Evolutionary conservation across 2,888 invertebrate species (phyloP), one percentile per base, ranked within the genome.

Genomic region (Morinoia aosen): DNA sequence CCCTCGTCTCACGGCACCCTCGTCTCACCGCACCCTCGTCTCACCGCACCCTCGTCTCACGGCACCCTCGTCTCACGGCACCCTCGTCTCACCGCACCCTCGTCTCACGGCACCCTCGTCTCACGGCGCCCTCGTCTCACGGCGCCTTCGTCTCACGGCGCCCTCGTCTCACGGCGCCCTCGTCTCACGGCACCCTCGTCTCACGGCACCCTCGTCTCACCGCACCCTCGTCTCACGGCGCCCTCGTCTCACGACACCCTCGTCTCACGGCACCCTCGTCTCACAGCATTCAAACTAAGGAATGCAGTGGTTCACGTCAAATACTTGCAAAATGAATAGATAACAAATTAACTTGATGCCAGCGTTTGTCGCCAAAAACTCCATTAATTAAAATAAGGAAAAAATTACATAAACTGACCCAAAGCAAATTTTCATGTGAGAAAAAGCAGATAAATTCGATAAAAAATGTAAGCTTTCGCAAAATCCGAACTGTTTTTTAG

Each of bases 91-190:
- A 76, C 25, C 14, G 25, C 25, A 2, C 8, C 76, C 76, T 76
- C 76, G 76, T 76, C 76, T 76, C 76, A 76, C n/a, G n/a, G n/a
- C n/a, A n/a, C 33, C 61, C 61, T 61, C 76, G 76, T 76, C 90
- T 90, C 90, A 90, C 40, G 90, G 33, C 40, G 40, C 14, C 90
- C 76, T 76, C 76, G 76, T 76, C 76, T 76, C 76, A 76, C 25
- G 76, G 25, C 25, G 25, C 25, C 76, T 33, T 76, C 76, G 76
- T 76, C 76, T 76, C 25, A 76, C 25, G 76, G 25, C 25, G 25
- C 8, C 76, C 76, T 76, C 76, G 76, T 76, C 76, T 64, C 64
- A 64, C 25, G 25, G 25, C 64, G 14, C 14, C 64, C 64, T 64
- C 64, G 64, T 64, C 64, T 64, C 64, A 64, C 25, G 25, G 25